Conservation (phyloP, 2,797 vertebrate genomes). For the Ispidina lecontei region DNA sequence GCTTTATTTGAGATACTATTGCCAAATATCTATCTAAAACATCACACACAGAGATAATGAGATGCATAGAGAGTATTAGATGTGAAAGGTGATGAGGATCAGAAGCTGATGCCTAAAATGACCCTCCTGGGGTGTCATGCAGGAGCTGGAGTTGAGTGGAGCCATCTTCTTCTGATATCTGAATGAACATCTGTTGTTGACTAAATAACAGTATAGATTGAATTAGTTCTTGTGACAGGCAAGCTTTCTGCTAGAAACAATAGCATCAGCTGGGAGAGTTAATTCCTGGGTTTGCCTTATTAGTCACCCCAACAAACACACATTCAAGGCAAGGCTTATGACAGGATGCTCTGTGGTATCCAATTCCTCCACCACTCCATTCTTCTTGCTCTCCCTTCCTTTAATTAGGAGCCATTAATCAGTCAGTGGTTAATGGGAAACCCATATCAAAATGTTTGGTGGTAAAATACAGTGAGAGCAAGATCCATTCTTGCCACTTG, state of each 20-base stretch:
- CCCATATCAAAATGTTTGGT: neutral
- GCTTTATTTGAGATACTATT: constrained; percentile 25
- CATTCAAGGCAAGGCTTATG: neutral
- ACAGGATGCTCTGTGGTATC: neutral
- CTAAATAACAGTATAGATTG: neutral
- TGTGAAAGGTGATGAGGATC: neutral
- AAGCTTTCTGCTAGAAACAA: neutral
- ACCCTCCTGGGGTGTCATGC: neutral
- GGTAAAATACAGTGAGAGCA: neutral
- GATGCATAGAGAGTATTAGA: neutral
- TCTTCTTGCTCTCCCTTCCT: neutral
- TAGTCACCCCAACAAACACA: neutral
- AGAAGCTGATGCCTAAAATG: neutral
- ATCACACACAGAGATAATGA: neutral
- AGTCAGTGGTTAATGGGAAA: neutral
- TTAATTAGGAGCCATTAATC: constrained; percentile 18
- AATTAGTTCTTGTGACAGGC: neutral
- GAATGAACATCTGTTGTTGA: constrained; percentile 7
- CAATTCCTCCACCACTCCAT: neutral
- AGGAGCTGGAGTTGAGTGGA: neutral
- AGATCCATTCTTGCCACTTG: neutral
- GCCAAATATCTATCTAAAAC: constrained; percentile 54
- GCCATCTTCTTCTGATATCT: neutral
- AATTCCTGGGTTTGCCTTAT: constrained; percentile 2
- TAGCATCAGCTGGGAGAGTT: constrained; percentile 22